Conservation (phyloP, 2,888 invertebrate species). For the Chydorus sphaericus region DNA sequence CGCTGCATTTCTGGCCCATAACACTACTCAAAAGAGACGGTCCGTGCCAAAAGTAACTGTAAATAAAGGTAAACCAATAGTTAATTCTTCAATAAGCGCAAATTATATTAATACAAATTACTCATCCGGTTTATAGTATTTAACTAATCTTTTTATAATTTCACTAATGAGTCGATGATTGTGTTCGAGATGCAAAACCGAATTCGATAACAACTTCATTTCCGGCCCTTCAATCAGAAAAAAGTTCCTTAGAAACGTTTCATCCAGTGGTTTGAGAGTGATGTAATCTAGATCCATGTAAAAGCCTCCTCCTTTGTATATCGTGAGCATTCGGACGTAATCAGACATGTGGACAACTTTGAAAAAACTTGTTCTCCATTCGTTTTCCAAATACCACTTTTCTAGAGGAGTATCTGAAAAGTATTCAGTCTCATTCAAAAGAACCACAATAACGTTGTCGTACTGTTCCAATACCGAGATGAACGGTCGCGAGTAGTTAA, state of each 20-base stretch:
- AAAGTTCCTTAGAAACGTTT: neutral
- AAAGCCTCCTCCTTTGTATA: constrained; percentile 10
- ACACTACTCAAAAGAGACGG: neutral
- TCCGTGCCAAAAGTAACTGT: constrained; percentile 3
- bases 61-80: too few species aligned
- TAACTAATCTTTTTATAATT: constrained; percentile 5
- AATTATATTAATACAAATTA: too few species aligned
- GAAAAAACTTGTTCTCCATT: constrained; percentile 7
- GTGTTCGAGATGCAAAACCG: constrained; percentile 1
- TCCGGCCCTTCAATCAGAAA: neutral
- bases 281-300: constrained; percentile 12
- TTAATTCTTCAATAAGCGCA: too few species aligned
- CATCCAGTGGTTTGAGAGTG: neutral
- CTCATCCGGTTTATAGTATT: neutral
- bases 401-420: constrained; percentile 1
- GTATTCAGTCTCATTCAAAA: neutral
- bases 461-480: constrained; percentile 1
- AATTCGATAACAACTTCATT: neutral
- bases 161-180: neutral
- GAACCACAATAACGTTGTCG: neutral
- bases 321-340: constrained; percentile 5
- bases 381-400: neutral
- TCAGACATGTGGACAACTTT: constrained; percentile 5
- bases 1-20: neutral
- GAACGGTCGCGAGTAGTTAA: neutral